Evolutionary conservation across 2,888 invertebrate species (phyloP).

Genomic region (Stenotaenia linearis): DNA sequence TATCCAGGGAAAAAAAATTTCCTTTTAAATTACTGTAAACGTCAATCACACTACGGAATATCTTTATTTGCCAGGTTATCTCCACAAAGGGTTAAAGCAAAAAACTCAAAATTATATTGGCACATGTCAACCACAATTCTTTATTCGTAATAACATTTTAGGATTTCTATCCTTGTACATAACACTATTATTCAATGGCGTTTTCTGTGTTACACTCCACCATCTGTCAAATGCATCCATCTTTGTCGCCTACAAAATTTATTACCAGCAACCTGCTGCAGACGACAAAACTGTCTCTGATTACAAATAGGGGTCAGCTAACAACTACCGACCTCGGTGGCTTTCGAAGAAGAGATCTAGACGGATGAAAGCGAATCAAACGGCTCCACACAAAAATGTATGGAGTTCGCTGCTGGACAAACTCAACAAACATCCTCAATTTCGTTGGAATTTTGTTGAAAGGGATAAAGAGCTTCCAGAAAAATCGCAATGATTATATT

Average conservation of each 20-base stretch:
- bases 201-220: neutral
- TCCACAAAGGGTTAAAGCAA: neutral
- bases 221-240: conserved; percentile 11
- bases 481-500: too few species aligned
- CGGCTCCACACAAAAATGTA: neutral
- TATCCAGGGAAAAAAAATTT: neutral
- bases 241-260: neutral
- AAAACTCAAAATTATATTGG: neutral
- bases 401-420: neutral
- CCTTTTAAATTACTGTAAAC: neutral
- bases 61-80: neutral
- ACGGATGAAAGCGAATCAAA: conserved; percentile 1
- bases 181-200: neutral
- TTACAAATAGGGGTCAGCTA: conserved; percentile 12
- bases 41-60: neutral
- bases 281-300: conserved; percentile 19
- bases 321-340: conserved; percentile 3
- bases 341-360: neutral
- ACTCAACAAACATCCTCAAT: neutral
- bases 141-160: neutral
- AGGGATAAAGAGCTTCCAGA: neutral
- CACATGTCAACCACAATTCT: neutral
- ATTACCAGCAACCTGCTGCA: conserved; percentile 1
- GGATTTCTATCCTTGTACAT: neutral
- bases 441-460: neutral